These are phyloP conservation scores for Virgularia gustaviana DNA, from an alignment of 92 coral and sea anemone species.

Conservation along the genomic window DNA sequence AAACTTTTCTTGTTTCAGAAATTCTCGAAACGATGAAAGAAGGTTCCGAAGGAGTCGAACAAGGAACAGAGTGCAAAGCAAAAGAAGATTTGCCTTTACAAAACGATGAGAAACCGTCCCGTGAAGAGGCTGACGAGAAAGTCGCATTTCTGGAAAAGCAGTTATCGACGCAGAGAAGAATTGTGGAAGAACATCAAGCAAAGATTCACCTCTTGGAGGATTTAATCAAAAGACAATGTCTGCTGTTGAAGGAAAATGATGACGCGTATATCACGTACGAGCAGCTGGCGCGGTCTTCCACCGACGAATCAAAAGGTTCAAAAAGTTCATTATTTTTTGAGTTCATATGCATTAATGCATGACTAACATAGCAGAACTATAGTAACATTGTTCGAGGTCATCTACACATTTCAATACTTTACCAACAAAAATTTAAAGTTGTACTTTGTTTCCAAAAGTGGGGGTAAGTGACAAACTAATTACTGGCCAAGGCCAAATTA, in stretches of 20 bases:
- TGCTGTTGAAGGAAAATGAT: constrained; percentile 24
- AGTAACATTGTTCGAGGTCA: too few relatives aligned
- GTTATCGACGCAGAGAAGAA: not conserved
- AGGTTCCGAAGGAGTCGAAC: not conserved
- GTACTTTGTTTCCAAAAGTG: too few relatives aligned
- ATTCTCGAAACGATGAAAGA: too few relatives aligned
- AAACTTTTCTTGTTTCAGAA: too few relatives aligned
- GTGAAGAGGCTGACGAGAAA: constrained; percentile 16
- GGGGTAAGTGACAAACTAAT: too few relatives aligned
- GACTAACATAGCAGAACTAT: too few relatives aligned
- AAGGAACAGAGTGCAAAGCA: not conserved
- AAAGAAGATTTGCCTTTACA: not conserved
- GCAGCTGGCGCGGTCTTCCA: constrained; percentile 5
- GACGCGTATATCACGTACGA: constrained; percentile 16
- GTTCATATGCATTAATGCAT: too few relatives aligned
- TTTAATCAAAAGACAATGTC: constrained; percentile 18
- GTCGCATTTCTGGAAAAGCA: constrained; percentile 5
- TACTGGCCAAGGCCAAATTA: too few relatives aligned
- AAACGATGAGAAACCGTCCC: not conserved
- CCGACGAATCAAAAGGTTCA: not conserved
- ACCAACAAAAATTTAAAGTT: too few relatives aligned
- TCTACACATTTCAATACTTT: too few relatives aligned
- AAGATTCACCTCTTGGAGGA: constrained; percentile 18
- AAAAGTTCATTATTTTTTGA: too few relatives aligned
- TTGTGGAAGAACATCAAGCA: constrained; percentile 26